A percentile compares a stretch with the other conserved stretches of the same genome.
Conservation (phyloP, 2,888 invertebrate species). For the Cheilosia pagana region DNA sequence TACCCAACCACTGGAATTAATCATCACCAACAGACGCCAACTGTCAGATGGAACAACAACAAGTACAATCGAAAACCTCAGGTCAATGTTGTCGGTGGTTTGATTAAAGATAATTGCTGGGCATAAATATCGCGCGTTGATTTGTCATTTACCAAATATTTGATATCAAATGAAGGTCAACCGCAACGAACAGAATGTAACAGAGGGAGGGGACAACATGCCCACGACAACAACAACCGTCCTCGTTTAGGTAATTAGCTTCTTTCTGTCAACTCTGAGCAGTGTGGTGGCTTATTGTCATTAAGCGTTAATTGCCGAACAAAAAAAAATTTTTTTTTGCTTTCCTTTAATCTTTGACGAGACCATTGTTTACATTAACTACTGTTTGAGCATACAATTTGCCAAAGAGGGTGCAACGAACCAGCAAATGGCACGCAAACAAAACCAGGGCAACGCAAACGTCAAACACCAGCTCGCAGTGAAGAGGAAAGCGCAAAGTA, state of each 20-base stretch:
- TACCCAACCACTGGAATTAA: neutral
- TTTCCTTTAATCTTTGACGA: slow-evolving; percentile 12
- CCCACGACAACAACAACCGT: neutral
- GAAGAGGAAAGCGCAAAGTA: neutral
- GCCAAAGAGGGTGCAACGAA: slow-evolving; percentile 56
- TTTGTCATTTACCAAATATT: slow-evolving; percentile 43
- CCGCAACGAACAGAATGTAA: neutral
- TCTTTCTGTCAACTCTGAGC: slow-evolving; percentile 13
- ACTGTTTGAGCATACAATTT: slow-evolving; percentile 31
- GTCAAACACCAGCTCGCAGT: slow-evolving; percentile 19
- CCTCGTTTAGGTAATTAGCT: slow-evolving; percentile 28
- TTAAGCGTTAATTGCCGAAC: slow-evolving; percentile 23
- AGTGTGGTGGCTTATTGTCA: slow-evolving; percentile 22
- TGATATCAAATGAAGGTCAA: slow-evolving; percentile 50
- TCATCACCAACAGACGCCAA: neutral
- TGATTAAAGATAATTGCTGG: slow-evolving; percentile 42
- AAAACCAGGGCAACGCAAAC: slow-evolving; percentile 57
- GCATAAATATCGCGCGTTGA: slow-evolving; percentile 30
- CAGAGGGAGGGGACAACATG: neutral
- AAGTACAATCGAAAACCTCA: slow-evolving; percentile 1
- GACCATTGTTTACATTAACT: slow-evolving; percentile 40
- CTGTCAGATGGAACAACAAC: neutral
- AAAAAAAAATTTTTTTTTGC: slow-evolving; percentile 17
- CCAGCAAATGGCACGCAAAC: slow-evolving; percentile 31
- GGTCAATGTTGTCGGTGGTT: slow-evolving; percentile 32